These are phyloP conservation scores for Platysteira castanea DNA, from an alignment of 2,113 vertebrate species.

Conservation along the genomic window DNA sequence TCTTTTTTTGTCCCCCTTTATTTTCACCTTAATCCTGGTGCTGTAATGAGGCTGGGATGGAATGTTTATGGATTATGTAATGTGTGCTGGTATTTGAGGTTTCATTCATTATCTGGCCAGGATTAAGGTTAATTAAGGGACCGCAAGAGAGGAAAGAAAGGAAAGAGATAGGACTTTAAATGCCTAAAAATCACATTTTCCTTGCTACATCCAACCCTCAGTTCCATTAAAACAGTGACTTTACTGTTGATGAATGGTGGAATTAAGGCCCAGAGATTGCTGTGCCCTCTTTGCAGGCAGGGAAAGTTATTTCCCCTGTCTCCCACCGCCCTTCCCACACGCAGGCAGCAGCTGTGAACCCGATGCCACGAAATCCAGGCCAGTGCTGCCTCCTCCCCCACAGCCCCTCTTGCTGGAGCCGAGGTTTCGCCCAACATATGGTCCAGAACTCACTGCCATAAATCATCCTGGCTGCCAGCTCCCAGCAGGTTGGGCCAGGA, in stretches of 20 bases:
- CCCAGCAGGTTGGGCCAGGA: background rate
- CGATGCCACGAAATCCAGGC: slow-evolving; percentile 2
- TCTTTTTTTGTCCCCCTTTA: accelerated
- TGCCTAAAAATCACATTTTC: background rate
- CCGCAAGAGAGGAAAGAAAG: background rate
- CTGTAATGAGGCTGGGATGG: background rate
- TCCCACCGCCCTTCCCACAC: background rate
- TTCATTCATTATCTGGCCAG: background rate
- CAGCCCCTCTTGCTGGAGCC: background rate
- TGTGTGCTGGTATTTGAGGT: background rate
- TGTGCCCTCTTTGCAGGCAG: background rate
- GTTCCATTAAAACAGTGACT: background rate
- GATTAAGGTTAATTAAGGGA: background rate
- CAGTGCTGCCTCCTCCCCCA: background rate
- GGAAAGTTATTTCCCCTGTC: background rate
- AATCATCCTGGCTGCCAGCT: slow-evolving; percentile 33
- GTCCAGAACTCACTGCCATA: background rate
- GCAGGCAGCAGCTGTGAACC: slow-evolving; percentile 6
- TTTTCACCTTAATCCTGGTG: background rate
- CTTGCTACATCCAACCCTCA: background rate
- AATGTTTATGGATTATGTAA: background rate
- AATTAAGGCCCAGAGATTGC: background rate
- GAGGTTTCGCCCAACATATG: slow-evolving; percentile 5
- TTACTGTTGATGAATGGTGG: background rate
- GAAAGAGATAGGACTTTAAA: background rate